Percentiles rank a stretch among this genome's conserved stretches.
These are phyloP conservation scores for Cololabis saira DNA, from an alignment of 2,113 vertebrate species.

Conservation along the genomic window DNA sequence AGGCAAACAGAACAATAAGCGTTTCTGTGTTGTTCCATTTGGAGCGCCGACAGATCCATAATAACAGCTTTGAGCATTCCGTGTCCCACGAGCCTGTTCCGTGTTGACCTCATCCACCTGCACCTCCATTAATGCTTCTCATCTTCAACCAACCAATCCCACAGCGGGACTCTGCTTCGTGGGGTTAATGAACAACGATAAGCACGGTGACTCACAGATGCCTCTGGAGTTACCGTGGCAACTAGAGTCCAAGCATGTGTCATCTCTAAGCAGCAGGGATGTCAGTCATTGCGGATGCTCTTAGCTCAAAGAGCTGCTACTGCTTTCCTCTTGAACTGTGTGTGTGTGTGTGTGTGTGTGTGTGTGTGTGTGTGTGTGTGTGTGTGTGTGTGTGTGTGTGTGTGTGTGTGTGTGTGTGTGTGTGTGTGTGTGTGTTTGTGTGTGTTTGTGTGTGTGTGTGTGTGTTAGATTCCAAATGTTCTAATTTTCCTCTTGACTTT, in stretches of 20 bases:
- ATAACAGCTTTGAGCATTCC: too few species aligned
- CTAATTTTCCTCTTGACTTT: too few species aligned
- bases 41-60: too few species aligned
- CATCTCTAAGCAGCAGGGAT: conserved; percentile 31
- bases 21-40: too few species aligned
- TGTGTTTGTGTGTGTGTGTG: background rate
- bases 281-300: conserved; percentile 39
- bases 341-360: background rate
- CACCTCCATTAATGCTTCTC: background rate
- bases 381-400: too few species aligned
- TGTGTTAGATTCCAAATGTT: too few species aligned
- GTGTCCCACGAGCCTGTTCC: background rate
- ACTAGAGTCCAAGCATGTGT: conserved; percentile 36
- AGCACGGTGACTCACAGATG: conserved; percentile 29
- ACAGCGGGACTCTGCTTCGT: background rate
- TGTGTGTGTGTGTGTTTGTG: conserved; percentile 2
- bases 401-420: too few species aligned
- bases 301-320: conserved; percentile 13
- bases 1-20: too few species aligned
- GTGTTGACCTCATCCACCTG: conserved; percentile 9
- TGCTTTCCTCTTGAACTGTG: conserved; percentile 5
- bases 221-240: conserved; percentile 23
- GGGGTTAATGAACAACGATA: conserved; percentile 42
- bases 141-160: conserved; percentile 22
- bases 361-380: too few species aligned